Conservation (phyloP, 2,888 invertebrate species). For the Amphimallon solstitiale region DNA sequence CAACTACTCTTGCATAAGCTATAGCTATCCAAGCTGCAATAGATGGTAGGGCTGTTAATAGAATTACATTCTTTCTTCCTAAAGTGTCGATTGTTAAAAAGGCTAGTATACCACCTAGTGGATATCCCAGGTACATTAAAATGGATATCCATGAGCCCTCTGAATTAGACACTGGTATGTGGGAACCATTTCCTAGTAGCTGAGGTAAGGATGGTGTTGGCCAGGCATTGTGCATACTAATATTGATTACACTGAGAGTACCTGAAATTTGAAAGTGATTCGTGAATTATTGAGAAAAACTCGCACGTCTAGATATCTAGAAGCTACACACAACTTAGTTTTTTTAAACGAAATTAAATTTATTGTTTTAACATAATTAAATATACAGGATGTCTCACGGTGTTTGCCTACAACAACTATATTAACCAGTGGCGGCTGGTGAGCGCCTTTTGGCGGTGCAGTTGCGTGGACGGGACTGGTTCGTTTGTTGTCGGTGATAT, state of each 20-base stretch:
- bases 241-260: slow-evolving; percentile 56
- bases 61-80: slow-evolving; percentile 75
- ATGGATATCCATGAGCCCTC: slow-evolving; percentile 73
- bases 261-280: slow-evolving; percentile 56
- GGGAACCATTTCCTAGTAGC: slow-evolving; percentile 61
- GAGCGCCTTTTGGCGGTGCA: too few species aligned
- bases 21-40: slow-evolving; percentile 73
- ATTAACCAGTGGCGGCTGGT: too few species aligned
- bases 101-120: slow-evolving; percentile 70
- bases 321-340: too few species aligned
- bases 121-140: slow-evolving; percentile 72
- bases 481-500: too few species aligned
- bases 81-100: slow-evolving; percentile 72
- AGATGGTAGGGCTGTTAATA: slow-evolving; percentile 70
- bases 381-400: too few species aligned
- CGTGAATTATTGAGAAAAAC: too few species aligned
- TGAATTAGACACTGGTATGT: slow-evolving; percentile 63
- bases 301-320: too few species aligned
- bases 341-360: too few species aligned
- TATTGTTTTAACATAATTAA: too few species aligned
- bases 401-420: too few species aligned
- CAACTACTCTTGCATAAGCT: slow-evolving; percentile 68
- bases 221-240: slow-evolving; percentile 67
- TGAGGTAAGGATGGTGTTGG: slow-evolving; percentile 70
- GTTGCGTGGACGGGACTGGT: too few species aligned